Percentiles rank a stretch among this genome's conserved stretches.
Evolutionary conservation across 2,797 vertebrate species (phyloP).

Genomic region (Gambelia wislizenii): DNA sequence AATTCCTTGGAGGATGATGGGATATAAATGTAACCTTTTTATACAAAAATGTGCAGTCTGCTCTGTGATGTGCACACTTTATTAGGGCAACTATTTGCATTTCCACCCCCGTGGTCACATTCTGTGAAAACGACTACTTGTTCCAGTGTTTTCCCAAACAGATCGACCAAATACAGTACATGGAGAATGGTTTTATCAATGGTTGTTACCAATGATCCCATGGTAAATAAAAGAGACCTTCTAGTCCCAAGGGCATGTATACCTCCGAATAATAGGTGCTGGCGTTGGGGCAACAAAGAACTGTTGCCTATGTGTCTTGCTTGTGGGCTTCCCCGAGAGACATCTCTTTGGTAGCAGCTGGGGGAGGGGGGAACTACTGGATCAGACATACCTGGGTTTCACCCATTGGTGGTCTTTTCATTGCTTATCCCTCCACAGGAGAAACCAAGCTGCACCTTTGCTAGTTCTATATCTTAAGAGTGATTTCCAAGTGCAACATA

Average conservation of each 20-base stretch:
- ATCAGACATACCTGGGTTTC: background rate
- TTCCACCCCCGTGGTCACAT: background rate
- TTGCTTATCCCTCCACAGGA: background rate
- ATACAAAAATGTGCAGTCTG: no score
- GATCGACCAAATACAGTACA: background rate
- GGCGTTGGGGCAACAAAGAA: background rate
- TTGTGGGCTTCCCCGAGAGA: background rate
- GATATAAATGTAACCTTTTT: background rate
- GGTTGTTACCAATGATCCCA: background rate
- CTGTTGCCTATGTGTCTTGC: background rate
- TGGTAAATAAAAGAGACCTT: background rate
- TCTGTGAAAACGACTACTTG: background rate
- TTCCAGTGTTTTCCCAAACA: background rate
- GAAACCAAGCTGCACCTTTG: background rate
- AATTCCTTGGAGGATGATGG: background rate
- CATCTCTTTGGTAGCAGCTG: background rate
- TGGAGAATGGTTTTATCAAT: background rate
- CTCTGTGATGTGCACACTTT: background rate
- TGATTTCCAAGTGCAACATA: background rate
- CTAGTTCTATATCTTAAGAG: background rate
- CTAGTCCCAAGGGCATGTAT: no score
- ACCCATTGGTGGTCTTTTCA: background rate
- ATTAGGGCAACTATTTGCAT: background rate
- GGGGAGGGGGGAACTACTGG: background rate
- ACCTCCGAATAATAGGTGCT: background rate